phyloP scores from a whole-genome alignment of 2,888 invertebrate genomes.

The Ditylenchus weischeri region DNA sequence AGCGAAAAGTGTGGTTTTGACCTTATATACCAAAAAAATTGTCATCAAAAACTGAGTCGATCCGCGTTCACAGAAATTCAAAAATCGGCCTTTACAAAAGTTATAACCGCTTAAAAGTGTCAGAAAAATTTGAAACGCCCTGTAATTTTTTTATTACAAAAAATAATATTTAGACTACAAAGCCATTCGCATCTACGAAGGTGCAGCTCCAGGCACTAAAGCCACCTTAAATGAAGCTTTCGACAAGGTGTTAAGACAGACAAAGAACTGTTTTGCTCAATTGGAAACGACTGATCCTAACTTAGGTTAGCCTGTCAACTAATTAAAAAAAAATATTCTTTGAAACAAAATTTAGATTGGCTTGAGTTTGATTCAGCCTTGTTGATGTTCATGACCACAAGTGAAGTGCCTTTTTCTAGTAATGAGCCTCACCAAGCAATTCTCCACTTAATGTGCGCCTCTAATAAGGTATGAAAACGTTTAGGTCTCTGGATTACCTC shows the following conservation, averaged over 20 bases:
- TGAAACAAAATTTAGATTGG: conserved; percentile 27
- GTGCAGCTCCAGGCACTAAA: conserved; percentile 46
- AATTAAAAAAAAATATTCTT: too few relatives aligned
- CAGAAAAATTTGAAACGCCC: too few relatives aligned
- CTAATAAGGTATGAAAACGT: conserved; percentile 30
- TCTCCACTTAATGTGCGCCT: conserved; percentile 42
- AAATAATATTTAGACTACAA: too few relatives aligned
- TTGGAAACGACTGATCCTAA: conserved; percentile 33
- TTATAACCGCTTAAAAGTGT: too few relatives aligned
- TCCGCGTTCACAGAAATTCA: too few relatives aligned
- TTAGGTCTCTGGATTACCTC: too few relatives aligned
- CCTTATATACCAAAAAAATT: too few relatives aligned
- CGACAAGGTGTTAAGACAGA: conserved; percentile 30
- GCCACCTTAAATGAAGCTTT: conserved; percentile 45
- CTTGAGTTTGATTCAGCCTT: conserved; percentile 46
- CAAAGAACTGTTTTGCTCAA: conserved; percentile 43
- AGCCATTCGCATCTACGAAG: conserved; percentile 51
- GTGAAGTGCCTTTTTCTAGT: conserved; percentile 34
- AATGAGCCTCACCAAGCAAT: conserved; percentile 32
- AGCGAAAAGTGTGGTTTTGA: too few relatives aligned
- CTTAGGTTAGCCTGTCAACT: too few relatives aligned
- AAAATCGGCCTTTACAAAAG: too few relatives aligned
- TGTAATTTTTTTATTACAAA: too few relatives aligned
- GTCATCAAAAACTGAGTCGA: too few relatives aligned
- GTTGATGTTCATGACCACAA: conserved; percentile 39